Evolutionary conservation across 2,888 invertebrate species (phyloP).

Genomic region (Buathra laborator): DNA sequence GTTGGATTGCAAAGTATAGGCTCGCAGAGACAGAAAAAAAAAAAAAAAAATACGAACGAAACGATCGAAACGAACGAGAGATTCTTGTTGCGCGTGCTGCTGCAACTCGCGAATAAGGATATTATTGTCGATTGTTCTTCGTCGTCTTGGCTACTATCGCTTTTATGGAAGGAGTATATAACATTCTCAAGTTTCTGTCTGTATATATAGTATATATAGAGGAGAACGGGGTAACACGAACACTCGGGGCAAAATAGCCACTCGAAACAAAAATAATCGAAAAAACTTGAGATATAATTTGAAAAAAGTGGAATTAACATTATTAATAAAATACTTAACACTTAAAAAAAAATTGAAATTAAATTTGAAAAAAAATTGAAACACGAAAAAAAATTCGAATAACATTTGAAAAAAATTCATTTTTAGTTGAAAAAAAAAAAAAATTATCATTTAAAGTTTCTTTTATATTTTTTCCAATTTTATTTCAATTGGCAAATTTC

Average conservation of each 20-base stretch:
- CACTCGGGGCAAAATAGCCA: too few species aligned
- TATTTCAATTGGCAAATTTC: constrained; percentile 4
- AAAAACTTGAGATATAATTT: too few species aligned
- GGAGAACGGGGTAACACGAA: not conserved
- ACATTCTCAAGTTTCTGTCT: constrained; percentile 5
- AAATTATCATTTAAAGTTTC: too few species aligned
- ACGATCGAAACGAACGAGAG: constrained; percentile 54
- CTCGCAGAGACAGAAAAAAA: not conserved
- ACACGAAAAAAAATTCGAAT: too few species aligned
- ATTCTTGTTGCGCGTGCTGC: constrained; percentile 19
- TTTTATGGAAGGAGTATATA: constrained; percentile 36
- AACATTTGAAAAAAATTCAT: too few species aligned
- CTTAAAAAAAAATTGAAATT: too few species aligned
- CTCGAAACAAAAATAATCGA: too few species aligned
- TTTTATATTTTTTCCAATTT: constrained; percentile 10
- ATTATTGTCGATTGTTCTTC: constrained; percentile 80
- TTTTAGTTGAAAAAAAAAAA: too few species aligned
- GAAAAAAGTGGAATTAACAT: too few species aligned
- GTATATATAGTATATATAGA: not conserved
- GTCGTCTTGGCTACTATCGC: constrained; percentile 57
- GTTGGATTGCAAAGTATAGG: not conserved
- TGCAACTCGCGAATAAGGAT: constrained; percentile 72
- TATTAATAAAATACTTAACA: too few species aligned
- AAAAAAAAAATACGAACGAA: constrained; percentile 43
- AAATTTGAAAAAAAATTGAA: too few species aligned